Evolutionary conservation across 2,888 invertebrate species (phyloP).

Genomic region (Xestia sexstrigata): DNA sequence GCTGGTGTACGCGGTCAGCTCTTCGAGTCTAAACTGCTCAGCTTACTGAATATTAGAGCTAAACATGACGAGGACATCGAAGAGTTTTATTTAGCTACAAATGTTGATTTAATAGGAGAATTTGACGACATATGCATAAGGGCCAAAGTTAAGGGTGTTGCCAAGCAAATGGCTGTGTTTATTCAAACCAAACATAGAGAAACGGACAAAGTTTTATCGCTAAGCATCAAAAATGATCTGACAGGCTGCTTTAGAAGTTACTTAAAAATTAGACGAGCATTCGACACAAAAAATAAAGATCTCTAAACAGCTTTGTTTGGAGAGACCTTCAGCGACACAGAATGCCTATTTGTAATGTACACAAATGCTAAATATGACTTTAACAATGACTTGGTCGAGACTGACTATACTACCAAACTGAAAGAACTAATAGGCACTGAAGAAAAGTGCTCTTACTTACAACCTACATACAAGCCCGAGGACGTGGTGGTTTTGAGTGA

Average conservation of each 20-base stretch:
- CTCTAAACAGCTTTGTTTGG: neutral
- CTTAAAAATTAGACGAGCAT: conserved; percentile 1
- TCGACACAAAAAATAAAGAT: neutral
- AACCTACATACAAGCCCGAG: neutral
- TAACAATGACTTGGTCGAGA: neutral
- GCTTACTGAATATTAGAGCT: neutral
- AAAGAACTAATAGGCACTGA: neutral
- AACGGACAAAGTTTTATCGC: neutral
- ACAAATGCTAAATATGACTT: conserved; percentile 2
- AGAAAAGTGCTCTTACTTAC: neutral
- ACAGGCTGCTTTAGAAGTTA: neutral
- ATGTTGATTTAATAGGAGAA: conserved; percentile 8
- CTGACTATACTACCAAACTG: neutral
- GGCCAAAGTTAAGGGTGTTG: neutral
- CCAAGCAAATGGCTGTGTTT: neutral
- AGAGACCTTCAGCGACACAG: neutral
- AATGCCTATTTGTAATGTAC: conserved; percentile 1
- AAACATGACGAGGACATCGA: neutral
- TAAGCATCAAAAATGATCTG: neutral
- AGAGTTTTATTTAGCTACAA: conserved; percentile 1
- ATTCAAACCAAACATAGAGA: neutral
- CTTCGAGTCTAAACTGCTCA: neutral
- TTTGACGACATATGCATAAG: neutral
- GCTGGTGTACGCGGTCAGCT: neutral
- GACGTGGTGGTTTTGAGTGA: neutral